A percentile compares a stretch with the other conserved stretches of the same genome.
Evolutionary conservation across 2,797 vertebrate species (phyloP).

Genomic region (Schizopygopsis malacanthus): DNA sequence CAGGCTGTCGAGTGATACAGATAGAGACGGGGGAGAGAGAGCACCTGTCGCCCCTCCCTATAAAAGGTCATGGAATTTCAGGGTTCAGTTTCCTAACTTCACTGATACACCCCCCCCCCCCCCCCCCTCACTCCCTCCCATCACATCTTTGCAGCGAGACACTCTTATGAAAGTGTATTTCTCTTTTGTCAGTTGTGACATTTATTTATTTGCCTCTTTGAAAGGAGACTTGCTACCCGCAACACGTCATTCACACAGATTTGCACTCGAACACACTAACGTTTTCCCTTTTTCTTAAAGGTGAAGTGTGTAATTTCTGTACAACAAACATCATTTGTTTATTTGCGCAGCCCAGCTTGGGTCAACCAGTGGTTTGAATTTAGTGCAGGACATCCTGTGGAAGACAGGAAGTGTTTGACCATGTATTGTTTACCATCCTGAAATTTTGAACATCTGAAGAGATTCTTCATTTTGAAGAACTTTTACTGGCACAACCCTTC

Average conservation of each 20-base stretch:
- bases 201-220: slow-evolving; percentile 2
- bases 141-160: slow-evolving; percentile 17
- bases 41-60: slow-evolving; percentile 69
- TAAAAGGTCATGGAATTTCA: slow-evolving; percentile 70
- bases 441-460: neutral
- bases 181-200: neutral
- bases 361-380: neutral
- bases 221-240: neutral
- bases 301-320: slow-evolving; percentile 14
- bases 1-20: slow-evolving; percentile 46
- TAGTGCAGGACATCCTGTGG: neutral
- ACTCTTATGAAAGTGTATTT: neutral
- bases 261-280: neutral
- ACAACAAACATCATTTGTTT: neutral
- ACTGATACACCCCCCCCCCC: slow-evolving; percentile 43
- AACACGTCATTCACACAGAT: neutral
- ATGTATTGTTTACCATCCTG: neutral
- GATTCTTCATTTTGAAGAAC: neutral
- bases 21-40: slow-evolving; percentile 38
- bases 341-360: neutral
- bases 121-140: slow-evolving; percentile 39
- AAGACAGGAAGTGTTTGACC: neutral
- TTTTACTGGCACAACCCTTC: neutral
- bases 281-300: neutral
- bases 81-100: slow-evolving; percentile 57